These are phyloP conservation scores for Laticauda laticaudata DNA, from an alignment of 2,113 vertebrate species.

Conservation along the genomic window DNA sequence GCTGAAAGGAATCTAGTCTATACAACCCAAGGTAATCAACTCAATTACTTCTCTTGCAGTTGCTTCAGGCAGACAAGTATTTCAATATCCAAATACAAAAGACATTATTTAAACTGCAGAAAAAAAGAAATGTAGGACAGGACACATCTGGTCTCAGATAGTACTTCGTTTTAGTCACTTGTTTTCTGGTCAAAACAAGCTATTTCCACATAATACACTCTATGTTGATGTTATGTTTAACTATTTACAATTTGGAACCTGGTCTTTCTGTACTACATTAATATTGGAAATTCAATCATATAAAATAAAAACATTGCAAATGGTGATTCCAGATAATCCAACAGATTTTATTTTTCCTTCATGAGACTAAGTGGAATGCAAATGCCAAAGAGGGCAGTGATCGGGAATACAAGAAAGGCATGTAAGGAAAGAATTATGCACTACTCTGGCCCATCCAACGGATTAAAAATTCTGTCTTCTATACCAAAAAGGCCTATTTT, in stretches of 20 bases:
- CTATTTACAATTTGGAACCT: neutral
- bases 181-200: neutral
- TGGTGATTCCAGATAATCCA: neutral
- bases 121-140: neutral
- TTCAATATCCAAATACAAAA: neutral
- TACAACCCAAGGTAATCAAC: neutral
- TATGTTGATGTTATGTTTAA: neutral
- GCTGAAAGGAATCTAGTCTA: neutral
- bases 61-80: neutral
- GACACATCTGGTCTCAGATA: neutral
- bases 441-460: neutral
- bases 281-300: neutral
- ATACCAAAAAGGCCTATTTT: neutral
- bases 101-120: neutral
- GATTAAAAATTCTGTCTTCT: neutral
- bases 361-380: neutral
- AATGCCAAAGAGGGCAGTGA: neutral
- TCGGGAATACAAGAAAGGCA: neutral
- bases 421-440: neutral
- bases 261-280: neutral
- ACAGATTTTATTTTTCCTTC: neutral
- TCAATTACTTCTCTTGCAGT: neutral
- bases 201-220: rapidly evolving
- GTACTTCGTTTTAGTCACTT: neutral
- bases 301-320: neutral